Base-by-base conservation (phyloP, 2,113 vertebrate genomes). In the Sorex fumeus region DNA sequence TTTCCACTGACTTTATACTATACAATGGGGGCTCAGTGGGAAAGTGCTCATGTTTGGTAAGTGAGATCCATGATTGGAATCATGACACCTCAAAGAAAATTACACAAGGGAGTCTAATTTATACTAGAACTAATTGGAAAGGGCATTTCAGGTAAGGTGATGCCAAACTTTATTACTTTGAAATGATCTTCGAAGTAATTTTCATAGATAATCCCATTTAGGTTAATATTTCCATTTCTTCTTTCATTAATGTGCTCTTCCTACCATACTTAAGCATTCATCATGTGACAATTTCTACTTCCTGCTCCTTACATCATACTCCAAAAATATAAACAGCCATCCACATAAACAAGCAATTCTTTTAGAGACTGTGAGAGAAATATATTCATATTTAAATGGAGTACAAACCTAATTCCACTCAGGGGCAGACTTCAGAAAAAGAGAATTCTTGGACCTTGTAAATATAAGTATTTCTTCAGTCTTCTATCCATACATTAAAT, bases 251-350 rank as follows among this genome's bases (percentile, higher is more conserved):
- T 43, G 19, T 79, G 21, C 5, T 89, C 9, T 75, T 74, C 75
- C 21, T 83, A 40, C 3, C 70, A 67, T 8, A 47, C 8, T 18
- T 67, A 78, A 21, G 30, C 15, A 23, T n/a, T 36, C 36, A 76
- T 36, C 19, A 62, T 18, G 16, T 18, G 15, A 28, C 57, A 79
- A 19, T n/a, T 25, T 36, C 6, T 13, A 60, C 23, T 30, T 84
- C 45, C 13, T 78, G 7, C 2, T 13, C 25, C 4, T 88, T 11
- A 70, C 4, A 25, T 62, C 25, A 78, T 2, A 30, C 23, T 34
- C 36, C 90, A 81, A 84, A 84, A 84, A 40, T 13, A 16, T 57
- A 53, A 92, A 43, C 36, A 69, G 19, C 72, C 47, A 70, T 30
- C 7, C 50, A 79, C 78, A 60, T 71, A 78, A 91, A 57, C 66